Evolutionary conservation across 2,888 invertebrate species (phyloP).

Genomic region (Syrista parreyssii): DNA sequence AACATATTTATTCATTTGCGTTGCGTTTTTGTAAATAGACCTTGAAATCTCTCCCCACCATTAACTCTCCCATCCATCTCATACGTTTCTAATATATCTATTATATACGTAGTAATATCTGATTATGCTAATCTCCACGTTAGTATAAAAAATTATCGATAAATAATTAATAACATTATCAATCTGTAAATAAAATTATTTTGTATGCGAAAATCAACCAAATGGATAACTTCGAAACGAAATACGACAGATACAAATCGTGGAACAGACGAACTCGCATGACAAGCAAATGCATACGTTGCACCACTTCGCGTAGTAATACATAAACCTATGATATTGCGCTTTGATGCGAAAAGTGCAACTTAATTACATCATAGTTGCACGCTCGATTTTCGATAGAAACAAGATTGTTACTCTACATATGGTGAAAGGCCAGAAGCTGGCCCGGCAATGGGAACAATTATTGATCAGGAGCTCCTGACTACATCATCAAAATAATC

Average conservation of each 20-base stretch:
- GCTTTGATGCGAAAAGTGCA: neutral
- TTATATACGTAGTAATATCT: slow-evolving; percentile 15
- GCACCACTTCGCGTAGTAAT: neutral
- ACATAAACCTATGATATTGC: neutral
- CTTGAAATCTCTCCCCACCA: slow-evolving; percentile 15
- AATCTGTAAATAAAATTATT: slow-evolving; percentile 64
- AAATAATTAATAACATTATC: slow-evolving; percentile 52
- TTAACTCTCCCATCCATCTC: neutral
- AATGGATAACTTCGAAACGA: slow-evolving; percentile 41
- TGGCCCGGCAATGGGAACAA: neutral
- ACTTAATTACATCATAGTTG: neutral
- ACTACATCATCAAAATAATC: neutral
- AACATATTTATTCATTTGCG: slow-evolving; percentile 46
- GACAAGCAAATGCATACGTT: neutral
- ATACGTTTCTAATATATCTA: neutral
- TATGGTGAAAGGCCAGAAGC: neutral
- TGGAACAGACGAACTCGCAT: neutral
- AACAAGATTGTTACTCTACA: neutral
- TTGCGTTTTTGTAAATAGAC: slow-evolving; percentile 46
- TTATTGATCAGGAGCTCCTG: neutral
- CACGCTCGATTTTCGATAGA: neutral
- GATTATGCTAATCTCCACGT: slow-evolving; percentile 33
- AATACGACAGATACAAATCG: neutral
- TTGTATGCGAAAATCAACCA: slow-evolving; percentile 65
- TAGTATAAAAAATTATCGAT: slow-evolving; percentile 41